A percentile compares a stretch with the other conserved stretches of the same genome.
Evolutionary conservation across 2,888 invertebrate species (phyloP).

Genomic region (Thysanoteuthis rhombus): DNA sequence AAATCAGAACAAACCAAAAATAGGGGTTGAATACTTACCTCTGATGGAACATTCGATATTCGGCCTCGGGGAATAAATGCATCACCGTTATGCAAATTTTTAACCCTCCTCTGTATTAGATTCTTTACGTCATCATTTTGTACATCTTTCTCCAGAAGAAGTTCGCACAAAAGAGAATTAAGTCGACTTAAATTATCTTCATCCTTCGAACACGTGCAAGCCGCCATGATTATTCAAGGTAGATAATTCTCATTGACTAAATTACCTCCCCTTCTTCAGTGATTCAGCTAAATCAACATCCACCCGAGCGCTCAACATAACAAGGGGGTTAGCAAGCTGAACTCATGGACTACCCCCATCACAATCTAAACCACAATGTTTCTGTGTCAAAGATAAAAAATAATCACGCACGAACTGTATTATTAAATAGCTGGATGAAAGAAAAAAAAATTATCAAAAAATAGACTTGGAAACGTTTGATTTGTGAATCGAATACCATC

Average conservation of each 20-base stretch:
- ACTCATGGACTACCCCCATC: too few species aligned
- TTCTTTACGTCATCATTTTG: not conserved
- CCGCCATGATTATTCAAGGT: not conserved
- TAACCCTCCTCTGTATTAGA: not conserved
- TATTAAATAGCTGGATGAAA: too few species aligned
- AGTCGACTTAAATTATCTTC: not conserved
- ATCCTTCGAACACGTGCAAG: not conserved
- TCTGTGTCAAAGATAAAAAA: too few species aligned
- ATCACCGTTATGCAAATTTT: not conserved
- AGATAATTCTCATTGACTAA: not conserved
- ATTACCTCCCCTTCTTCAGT: not conserved
- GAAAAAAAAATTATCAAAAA: too few species aligned
- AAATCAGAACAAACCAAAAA: too few species aligned
- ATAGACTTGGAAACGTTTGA: too few species aligned
- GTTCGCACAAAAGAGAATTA: not conserved
- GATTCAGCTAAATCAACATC: too few species aligned
- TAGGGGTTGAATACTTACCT: not conserved
- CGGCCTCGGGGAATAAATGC: not conserved
- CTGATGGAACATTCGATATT: not conserved
- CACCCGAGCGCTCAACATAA: too few species aligned
- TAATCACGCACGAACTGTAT: too few species aligned
- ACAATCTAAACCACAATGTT: too few species aligned
- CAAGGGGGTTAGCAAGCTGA: too few species aligned
- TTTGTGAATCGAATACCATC: too few species aligned
- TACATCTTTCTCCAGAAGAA: not conserved